Base-by-base conservation (phyloP, 2,113 vertebrate species). In the Rhinichthys klamathensis region DNA sequence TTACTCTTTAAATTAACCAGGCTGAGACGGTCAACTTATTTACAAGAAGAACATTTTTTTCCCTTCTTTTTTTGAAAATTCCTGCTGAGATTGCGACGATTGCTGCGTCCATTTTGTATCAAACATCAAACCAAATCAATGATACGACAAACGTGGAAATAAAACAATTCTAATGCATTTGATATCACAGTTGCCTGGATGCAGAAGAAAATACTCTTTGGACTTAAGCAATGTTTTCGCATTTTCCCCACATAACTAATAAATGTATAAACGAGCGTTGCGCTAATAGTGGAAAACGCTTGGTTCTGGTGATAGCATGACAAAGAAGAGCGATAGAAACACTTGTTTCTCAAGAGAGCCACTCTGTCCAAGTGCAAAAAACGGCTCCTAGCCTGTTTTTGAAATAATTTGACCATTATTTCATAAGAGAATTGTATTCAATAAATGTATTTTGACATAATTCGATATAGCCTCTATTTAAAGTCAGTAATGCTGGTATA, bases 141-240 rank as follows among this genome's bases (percentile, higher is more conserved):
- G 90, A 92, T 91, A 88, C 72, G 86, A 87, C 87, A 87, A 82
- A 80, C 82, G 86, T 90, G 95, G 94, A 95, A 96, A 96, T 95
- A 96, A 92, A 88, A 92, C 84, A 88, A 88, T 80, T 91, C 87
- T 88, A 93, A 92, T 92, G 92, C 91, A 91, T 80, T 92, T 91
- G 90, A 92, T 94, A 96, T 98, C 97, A 99, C 97, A 99, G 96
- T 98, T 90, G 91, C 96, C 97, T 97, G 96, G 97, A 97, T 98
- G 97, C 97, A 99, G 97, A 97, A 98, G 97, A 96, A 94, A 96
- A 97, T 91, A 97, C 96, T 99, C 97, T 99, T 99, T 99, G 97
- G 97, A 97, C 96, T 97, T 97, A 93, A 97, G 96, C 96, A 95
- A 95, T 95, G 95, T 89, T 93, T 90, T 91, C 90, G 93, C 89